Evolutionary conservation across 2,113 vertebrate genomes (phyloP).

Genomic region (Bothrops jararaca): DNA sequence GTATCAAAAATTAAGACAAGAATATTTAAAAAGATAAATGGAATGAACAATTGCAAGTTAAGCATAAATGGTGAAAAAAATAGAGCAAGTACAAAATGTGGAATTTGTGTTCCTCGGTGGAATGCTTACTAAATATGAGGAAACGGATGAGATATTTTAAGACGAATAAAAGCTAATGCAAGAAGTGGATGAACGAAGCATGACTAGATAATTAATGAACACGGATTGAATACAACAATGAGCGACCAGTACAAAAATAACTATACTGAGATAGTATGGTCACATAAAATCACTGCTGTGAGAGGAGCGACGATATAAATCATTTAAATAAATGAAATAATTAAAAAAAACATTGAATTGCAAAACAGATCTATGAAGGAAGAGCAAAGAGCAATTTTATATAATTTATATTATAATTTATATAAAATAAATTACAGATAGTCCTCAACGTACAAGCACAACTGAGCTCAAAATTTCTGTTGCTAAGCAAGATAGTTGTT

Average conservation of each 20-base stretch:
- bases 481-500: neutral
- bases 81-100: neutral
- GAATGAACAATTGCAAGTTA: neutral
- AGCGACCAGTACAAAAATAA: neutral
- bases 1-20: neutral
- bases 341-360: neutral
- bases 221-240: neutral
- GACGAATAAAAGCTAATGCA: too few species aligned
- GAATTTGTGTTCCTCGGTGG: neutral
- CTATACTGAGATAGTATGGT: neutral
- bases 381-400: neutral
- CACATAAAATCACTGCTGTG: neutral
- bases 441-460: neutral
- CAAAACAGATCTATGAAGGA: neutral
- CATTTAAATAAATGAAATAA: neutral
- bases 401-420: neutral
- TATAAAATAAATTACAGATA: neutral
- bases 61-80: neutral
- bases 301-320: neutral
- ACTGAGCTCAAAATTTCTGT: neutral
- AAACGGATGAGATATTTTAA: neutral
- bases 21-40: neutral
- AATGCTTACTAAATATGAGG: neutral
- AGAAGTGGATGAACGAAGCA: neutral
- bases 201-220: neutral